These are phyloP conservation scores for Streptopelia turtur DNA, from an alignment of 2,797 vertebrate genomes.

Conservation along the genomic window DNA sequence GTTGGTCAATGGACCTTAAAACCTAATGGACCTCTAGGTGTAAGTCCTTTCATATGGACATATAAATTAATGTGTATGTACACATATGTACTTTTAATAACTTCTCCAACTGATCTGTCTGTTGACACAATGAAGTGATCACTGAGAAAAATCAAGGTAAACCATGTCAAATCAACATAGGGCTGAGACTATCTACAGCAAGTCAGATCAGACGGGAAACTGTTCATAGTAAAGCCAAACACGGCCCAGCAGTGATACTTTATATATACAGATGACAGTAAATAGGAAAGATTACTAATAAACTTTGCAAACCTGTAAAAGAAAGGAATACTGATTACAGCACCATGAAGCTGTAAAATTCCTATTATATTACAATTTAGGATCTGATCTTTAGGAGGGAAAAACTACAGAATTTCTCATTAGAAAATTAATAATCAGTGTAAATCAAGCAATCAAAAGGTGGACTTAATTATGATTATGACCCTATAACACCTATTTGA, in stretches of 20 bases:
- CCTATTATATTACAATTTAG: neutral
- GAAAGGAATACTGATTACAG: neutral
- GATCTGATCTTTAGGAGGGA: neutral
- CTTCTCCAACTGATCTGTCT: neutral
- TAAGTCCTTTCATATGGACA: neutral
- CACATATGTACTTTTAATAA: neutral
- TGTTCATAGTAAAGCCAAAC: neutral
- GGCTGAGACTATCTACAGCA: neutral
- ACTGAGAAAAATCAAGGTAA: neutral
- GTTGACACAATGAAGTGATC: neutral
- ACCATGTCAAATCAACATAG: neutral
- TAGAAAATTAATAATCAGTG: neutral
- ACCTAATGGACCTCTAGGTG: neutral
- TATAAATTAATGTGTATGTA: neutral
- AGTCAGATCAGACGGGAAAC: neutral
- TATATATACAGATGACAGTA: neutral
- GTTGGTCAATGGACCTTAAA: neutral
- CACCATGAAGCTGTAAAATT: neutral
- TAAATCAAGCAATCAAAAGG: neutral
- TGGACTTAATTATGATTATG: neutral
- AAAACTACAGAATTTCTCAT: neutral
- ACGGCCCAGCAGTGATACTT: neutral
- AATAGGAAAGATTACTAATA: neutral
- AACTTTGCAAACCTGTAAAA: neutral
- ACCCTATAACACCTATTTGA: neutral